Conservation (phyloP, 2,888 invertebrate genomes). For the Tinea pellionella region DNA sequence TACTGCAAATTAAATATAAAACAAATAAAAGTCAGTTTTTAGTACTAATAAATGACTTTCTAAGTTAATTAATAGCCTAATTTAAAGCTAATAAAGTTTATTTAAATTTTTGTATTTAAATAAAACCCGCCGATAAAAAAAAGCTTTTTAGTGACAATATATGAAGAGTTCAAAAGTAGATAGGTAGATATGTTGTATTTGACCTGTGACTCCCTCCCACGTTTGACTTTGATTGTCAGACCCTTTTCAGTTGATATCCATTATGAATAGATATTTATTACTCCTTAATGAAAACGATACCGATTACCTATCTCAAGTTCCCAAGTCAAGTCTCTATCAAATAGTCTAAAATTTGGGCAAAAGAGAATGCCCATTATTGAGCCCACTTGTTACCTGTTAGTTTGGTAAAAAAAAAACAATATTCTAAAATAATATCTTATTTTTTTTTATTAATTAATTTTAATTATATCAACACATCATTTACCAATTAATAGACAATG, state of each 20-base stretch:
- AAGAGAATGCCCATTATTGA: no score
- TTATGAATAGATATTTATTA: background rate
- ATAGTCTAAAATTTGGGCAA: no score
- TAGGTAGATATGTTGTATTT: no score
- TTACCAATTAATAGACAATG: no score
- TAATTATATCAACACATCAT: no score
- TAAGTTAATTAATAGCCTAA: background rate
- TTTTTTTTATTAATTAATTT: no score
- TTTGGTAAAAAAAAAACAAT: no score
- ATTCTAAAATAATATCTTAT: no score
- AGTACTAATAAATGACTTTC: background rate
- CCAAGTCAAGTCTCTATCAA: background rate
- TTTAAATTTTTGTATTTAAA: background rate
- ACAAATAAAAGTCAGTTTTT: background rate
- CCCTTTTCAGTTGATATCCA: background rate
- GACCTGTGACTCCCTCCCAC: constrained; percentile 60
- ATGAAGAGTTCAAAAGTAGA: constrained; percentile 28
- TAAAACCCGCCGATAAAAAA: background rate
- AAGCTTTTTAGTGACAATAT: background rate
- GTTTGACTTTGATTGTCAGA: constrained; percentile 17
- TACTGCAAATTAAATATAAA: background rate
- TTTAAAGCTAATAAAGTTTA: background rate
- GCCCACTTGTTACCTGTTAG: no score
- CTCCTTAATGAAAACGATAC: constrained; percentile 15
- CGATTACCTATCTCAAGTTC: constrained; percentile 20